Evolutionary conservation across 2,113 vertebrate species (phyloP), one percentile per base, ranked within the genome.

Genomic region (Sapajus apella): DNA sequence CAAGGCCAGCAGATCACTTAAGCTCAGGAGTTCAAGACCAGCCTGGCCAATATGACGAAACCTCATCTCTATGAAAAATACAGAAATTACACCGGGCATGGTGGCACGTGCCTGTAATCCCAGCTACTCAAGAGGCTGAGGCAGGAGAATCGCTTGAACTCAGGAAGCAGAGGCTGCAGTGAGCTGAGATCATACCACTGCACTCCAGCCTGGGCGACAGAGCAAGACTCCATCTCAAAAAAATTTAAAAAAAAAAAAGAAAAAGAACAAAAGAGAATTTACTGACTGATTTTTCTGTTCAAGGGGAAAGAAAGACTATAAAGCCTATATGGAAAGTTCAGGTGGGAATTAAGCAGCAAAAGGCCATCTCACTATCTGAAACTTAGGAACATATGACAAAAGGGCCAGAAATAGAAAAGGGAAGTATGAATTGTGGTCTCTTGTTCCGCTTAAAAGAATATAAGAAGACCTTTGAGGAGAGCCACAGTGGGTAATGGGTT

Each of bases 391-490:
- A 8, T 43, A 21, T 40, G n/a, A 64, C 64, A 64, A 55, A 86
- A 86, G 56, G 25, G 45, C 20, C 25, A 7, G 72, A 66, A 79
- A 56, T 9, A 20, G 25, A 37, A 8, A 5, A 61, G 23, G 40
- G 58, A 80, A 32, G 4, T 0, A 12, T 47, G 18, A 66, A 52
- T 8, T 20, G 5, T 7, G 6, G 12, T 21, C 16, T 77, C n/a
- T 86, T 50, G 61, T 85, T 90, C 83, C 96, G 17, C 79, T 93
- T 84, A 32, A 75, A 83, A 76, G 32, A 58, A n/a, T 32, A 0
- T 16, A 85, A 56, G 82, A 91, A 73, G 76, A 79, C 55, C 84
- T 95, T 58, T 61, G 25, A 87, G 66, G 55, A 88, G 50, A 30
- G 84, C 35, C 40, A 56, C 8, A 6, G 1, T 30, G 70, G 56